Conservation (phyloP, 2,113 vertebrate genomes). For the Australoheros scitulus region DNA sequence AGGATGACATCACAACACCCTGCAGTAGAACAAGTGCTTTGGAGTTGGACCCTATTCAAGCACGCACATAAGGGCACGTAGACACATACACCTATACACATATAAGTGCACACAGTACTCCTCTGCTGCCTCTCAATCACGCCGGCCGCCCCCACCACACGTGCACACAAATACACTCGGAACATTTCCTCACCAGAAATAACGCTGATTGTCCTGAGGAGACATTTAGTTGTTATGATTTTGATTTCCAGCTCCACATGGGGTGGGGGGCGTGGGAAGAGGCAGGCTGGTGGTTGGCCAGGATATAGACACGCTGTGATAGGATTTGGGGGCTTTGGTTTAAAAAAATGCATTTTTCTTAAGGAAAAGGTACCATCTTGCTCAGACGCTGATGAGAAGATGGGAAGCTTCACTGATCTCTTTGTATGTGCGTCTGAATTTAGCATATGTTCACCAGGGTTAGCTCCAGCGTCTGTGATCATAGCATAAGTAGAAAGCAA, state of each 20-base stretch:
- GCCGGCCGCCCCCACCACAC: constrained; percentile 19
- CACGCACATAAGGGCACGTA: constrained; percentile 23
- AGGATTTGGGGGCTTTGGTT: constrained; percentile 51
- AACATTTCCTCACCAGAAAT: constrained; percentile 53
- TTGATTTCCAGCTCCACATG: constrained; percentile 43
- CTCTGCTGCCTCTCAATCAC: constrained; percentile 31
- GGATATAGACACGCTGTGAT: constrained; percentile 45
- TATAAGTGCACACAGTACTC: constrained; percentile 19
- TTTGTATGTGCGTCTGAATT: background rate
- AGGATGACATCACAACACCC: constrained; percentile 81
- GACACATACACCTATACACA: constrained; percentile 14
- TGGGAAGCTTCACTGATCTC: background rate
- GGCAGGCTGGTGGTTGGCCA: constrained; percentile 34
- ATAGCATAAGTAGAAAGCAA: constrained; percentile 26
- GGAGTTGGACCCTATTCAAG: constrained; percentile 62
- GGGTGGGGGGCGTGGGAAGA: constrained; percentile 17
- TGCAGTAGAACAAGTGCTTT: constrained; percentile 73
- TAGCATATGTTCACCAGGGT: background rate
- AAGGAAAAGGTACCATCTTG: constrained; percentile 18
- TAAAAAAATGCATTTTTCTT: background rate
- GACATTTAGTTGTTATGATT: constrained; percentile 37
- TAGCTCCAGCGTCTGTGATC: constrained; percentile 26
- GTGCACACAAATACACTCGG: constrained; percentile 30
- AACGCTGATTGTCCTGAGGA: constrained; percentile 55
- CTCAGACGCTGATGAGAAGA: constrained; percentile 3